Percentiles rank a stretch among this genome's conserved stretches.
phyloP scores from a whole-genome alignment of 2,113 vertebrate genomes.

The Benitochromis conjunctus region DNA sequence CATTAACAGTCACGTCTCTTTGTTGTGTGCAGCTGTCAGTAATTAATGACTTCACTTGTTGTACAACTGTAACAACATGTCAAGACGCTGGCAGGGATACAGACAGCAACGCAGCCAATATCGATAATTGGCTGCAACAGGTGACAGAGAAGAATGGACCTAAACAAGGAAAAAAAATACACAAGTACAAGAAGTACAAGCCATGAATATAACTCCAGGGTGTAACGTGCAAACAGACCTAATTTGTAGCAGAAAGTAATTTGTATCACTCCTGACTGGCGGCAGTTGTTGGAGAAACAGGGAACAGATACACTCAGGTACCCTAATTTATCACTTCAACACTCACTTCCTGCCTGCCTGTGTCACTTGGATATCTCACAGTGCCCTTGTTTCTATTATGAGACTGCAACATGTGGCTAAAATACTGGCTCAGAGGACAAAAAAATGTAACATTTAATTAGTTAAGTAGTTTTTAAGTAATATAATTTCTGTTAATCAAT shows the following conservation, averaged over 20 bases:
- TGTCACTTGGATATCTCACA: neutral
- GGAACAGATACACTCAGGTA: slow-evolving; percentile 38
- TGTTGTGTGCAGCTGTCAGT: slow-evolving; percentile 13
- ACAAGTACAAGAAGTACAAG: slow-evolving; percentile 19
- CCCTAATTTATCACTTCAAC: slow-evolving; percentile 59
- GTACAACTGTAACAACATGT: slow-evolving; percentile 23
- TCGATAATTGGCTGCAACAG: slow-evolving; percentile 67
- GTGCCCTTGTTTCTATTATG: slow-evolving; percentile 14
- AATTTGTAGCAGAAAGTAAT: slow-evolving; percentile 66
- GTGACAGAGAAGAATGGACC: slow-evolving; percentile 56
- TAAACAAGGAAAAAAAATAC: slow-evolving; percentile 3
- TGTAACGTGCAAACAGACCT: slow-evolving; percentile 54
- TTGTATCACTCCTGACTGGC: slow-evolving; percentile 64
- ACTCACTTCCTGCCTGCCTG: neutral
- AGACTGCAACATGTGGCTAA: neutral
- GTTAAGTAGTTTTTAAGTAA: neutral
- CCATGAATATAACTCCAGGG: slow-evolving; percentile 55
- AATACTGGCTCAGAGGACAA: neutral
- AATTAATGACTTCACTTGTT: slow-evolving; percentile 46
- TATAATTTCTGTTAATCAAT: neutral
- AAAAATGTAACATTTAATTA: neutral
- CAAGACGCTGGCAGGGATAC: slow-evolving; percentile 34
- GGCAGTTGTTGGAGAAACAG: slow-evolving; percentile 55
- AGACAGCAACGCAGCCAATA: slow-evolving; percentile 35
- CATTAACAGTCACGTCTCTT: neutral